Evolutionary conservation across 2,113 vertebrate genomes (phyloP), one percentile per base, ranked within the genome.

Genomic region (Typhlomys cinereus): DNA sequence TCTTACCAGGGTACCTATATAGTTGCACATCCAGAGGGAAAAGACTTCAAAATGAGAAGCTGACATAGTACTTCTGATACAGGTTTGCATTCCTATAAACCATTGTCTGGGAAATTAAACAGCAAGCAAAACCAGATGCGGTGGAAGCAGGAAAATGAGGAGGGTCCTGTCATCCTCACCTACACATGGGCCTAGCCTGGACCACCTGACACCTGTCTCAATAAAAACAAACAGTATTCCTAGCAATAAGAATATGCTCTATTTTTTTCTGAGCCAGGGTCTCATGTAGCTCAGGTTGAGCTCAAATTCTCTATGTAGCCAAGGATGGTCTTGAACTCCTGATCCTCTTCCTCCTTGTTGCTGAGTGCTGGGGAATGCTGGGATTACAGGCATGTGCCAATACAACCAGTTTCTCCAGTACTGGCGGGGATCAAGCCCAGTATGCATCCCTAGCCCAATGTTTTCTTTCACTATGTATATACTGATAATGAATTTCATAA

Each of bases 61-160:
- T 92, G 79, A 91, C 85, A 73, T 61, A 69, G 36, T 92, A 85
- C 61, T 96, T 88, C 52, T 74, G 89, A 94, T 85, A 94, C 74
- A 96, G 86, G 87, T 91, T 71, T 91, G n/a, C 52, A 88, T 95
- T 97, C 95, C 91, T 96, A 94, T 94, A 96, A 96, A 90, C 76
- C 85, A 70, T 0, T 41, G 50, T 4, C 87, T 74, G 66, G 74
- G 73, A 85, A 69, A 54, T 75, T 59, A 88, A 82, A 87, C 41
- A 94, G 57, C 69, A 76, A 92, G 82, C 20, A 62, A 64, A 84
- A 52, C 59, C 5, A 23, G 34, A 4, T 15, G 2, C 67, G 29
- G 79, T 34, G 34, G 44, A 83, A 44, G 34, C 44, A 69, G 46
- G 25, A 29, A 2, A 21, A 20, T 29, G 0, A 20, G 23, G 39